Conservation (phyloP, 2,797 vertebrate genomes). For the Antrozous pallidus region DNA sequence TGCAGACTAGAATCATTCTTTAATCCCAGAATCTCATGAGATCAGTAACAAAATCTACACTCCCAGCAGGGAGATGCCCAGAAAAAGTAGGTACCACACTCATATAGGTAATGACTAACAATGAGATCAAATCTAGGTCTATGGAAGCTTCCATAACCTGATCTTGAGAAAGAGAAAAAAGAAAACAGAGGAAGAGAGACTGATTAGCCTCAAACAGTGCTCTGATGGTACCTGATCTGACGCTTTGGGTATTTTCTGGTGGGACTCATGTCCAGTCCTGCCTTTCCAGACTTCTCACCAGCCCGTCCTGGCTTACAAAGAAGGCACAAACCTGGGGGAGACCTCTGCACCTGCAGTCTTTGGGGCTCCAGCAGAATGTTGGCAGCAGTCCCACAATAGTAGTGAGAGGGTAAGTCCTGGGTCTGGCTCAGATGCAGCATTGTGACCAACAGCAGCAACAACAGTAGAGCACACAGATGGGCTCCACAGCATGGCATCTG, state of each 20-base stretch:
- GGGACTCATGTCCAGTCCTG: background rate
- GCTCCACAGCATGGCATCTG: background rate
- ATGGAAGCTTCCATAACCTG: background rate
- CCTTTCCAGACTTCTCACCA: background rate
- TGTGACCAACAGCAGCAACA: background rate
- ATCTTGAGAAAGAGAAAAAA: background rate
- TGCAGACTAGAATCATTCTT: background rate
- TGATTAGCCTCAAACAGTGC: background rate
- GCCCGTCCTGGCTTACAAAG: background rate
- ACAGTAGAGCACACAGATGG: fast-evolving
- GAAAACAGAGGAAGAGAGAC: background rate
- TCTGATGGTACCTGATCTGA: background rate
- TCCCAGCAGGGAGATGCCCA: background rate
- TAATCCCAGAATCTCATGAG: background rate
- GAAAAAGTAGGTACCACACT: background rate
- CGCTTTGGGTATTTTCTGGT: background rate
- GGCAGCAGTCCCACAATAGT: background rate
- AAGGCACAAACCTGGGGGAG: too few species aligned
- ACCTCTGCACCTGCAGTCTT: background rate
- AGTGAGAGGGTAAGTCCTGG: fast-evolving
- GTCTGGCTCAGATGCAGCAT: background rate
- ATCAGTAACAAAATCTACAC: background rate
- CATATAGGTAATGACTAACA: background rate
- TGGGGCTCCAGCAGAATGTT: background rate
- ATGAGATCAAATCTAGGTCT: background rate